Evolutionary conservation across 2,888 invertebrate genomes (phyloP).

Genomic region (Gymnosoma rotundatum): DNA sequence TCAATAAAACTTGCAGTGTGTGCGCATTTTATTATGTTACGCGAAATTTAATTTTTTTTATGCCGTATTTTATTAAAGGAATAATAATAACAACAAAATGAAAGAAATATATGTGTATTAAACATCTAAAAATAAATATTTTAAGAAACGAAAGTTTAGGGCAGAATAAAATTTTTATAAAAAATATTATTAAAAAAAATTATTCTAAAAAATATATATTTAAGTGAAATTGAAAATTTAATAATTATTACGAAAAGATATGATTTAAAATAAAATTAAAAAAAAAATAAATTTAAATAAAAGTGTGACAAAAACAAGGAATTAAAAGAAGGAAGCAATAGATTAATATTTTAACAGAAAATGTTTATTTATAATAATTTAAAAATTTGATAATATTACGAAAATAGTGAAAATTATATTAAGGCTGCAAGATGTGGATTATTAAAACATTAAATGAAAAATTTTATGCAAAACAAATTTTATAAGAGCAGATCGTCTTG

Average conservation of each 20-base stretch:
- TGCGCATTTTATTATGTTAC: slow-evolving; percentile 31
- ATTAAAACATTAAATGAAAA: too few relatives aligned
- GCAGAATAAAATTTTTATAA: slow-evolving; percentile 43
- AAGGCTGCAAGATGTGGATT: too few relatives aligned
- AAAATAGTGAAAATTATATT: too few relatives aligned
- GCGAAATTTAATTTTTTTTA: slow-evolving; percentile 15
- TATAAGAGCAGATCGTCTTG: too few relatives aligned
- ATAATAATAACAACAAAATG: slow-evolving; percentile 31
- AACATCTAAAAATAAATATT: slow-evolving; percentile 37
- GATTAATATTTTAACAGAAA: too few relatives aligned
- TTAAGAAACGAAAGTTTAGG: slow-evolving; percentile 68
- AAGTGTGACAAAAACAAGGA: not conserved
- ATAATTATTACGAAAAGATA: too few relatives aligned
- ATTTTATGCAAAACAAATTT: too few relatives aligned
- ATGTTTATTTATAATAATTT: too few relatives aligned
- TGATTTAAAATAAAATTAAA: not conserved
- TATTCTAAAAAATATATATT: slow-evolving; percentile 30
- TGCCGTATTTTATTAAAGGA: slow-evolving; percentile 52
- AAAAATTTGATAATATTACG: too few relatives aligned
- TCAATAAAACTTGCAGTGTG: slow-evolving; percentile 5
- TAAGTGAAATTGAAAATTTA: slow-evolving; percentile 16
- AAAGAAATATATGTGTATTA: slow-evolving; percentile 2
- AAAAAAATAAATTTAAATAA: not conserved
- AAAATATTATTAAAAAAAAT: slow-evolving; percentile 29
- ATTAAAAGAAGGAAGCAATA: not conserved